Evolutionary conservation across 2,888 invertebrate genomes (phyloP), one percentile per base, ranked within the genome.

Genomic region (Acheta domesticus): DNA sequence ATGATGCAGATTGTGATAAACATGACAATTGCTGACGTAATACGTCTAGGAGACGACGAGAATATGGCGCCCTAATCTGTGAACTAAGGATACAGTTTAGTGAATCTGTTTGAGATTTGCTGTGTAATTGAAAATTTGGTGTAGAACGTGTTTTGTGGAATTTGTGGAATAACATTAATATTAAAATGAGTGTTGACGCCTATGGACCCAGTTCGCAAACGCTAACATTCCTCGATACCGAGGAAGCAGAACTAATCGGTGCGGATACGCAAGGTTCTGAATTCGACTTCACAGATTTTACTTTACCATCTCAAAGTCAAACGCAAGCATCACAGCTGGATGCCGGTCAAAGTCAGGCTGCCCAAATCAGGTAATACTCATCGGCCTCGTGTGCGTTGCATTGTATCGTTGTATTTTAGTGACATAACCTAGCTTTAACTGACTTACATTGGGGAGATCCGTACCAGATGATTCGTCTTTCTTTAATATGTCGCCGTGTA

Each of bases 181-280:
- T n/a, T 20, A 80, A 79, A 77, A 97, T 97, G 97, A 97, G 97
- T 89, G 96, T 97, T 85, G 97, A 97, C 89, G 94, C 97, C 84
- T 97, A 97, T 88, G 97, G 96, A 83, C 96, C 96, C 81, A 96
- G 95, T 88, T 97, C 97, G 83, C 96, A 97, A 89, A 95, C 96
- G 84, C 91, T 98, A 88, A 97, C 97, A 86, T 98, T 98, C 91
- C 90, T 97, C 87, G 97, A 98, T 87, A 95, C 96, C 80, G 97
- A 97, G 88, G 97, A 96, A 86, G 92, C 93, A 83, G 96, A 97
- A 89, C 91, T 97, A 85, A 93, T 97, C 86, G 97, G 97, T 83
- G 98, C 97, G 83, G 98, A 98, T 87, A 98, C 98, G 78, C 98
- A 98, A 87, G 98, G 97, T 81, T 97, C 97, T 74, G 97, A 98